These are phyloP conservation scores for Dendrocopos noguchii DNA, from an alignment of 2,113 vertebrate genomes.

Conservation along the genomic window DNA sequence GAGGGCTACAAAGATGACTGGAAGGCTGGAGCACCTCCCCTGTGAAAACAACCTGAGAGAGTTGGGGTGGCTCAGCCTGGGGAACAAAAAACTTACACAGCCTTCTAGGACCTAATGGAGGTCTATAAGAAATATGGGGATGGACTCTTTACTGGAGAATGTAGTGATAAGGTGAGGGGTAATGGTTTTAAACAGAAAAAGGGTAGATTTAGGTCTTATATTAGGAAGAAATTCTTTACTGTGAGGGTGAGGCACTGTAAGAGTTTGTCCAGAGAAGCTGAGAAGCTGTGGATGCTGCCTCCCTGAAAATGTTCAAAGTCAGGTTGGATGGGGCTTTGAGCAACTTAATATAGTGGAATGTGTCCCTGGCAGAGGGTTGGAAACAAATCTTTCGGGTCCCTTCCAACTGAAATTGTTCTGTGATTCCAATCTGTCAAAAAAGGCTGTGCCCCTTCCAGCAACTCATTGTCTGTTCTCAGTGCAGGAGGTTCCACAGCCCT, in stretches of 20 bases:
- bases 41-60: background rate
- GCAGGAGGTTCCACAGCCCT: background rate
- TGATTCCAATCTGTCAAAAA: background rate
- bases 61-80: background rate
- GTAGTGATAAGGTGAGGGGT: background rate
- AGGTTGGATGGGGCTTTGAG: background rate
- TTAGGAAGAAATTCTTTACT: background rate
- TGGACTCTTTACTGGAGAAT: background rate
- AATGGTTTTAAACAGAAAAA: background rate
- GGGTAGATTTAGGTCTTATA: background rate
- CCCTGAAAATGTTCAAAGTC: background rate
- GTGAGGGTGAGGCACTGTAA: background rate
- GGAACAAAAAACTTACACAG: background rate
- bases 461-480: background rate
- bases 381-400: background rate
- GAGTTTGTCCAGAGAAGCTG: background rate
- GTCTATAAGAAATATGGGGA: background rate
- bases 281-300: background rate
- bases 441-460: accelerated
- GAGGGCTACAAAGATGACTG: too few species aligned
- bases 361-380: background rate
- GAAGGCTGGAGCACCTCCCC: background rate
- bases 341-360: background rate
- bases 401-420: background rate
- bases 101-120: too few species aligned